Base-by-base conservation (phyloP, 2,113 vertebrate species). In the Nipponia nippon region DNA sequence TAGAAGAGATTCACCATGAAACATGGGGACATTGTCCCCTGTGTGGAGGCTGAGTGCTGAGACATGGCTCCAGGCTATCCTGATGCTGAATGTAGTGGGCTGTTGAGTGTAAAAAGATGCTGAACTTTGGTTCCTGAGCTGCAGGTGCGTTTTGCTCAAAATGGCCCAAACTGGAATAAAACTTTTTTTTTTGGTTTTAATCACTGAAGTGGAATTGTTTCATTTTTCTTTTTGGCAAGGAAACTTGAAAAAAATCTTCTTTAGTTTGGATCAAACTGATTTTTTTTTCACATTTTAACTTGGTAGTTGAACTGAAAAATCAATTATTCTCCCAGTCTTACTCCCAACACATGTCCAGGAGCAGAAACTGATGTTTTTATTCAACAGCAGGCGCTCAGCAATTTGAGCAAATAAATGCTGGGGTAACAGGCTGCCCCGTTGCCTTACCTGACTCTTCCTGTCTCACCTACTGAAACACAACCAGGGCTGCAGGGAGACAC, bases 141-240 rank as follows among this genome's bases (percentile, higher is more conserved):
- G 69, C 70, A 69, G 61, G 52, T 52, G 81, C 8, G 5, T 71
- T 76, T 84, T 75, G 9, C 44, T 92, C 59, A 42, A 58, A 94
- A 92, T 50, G 36, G 42, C 83, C 55, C 42, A 75, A 89, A 78
- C 27, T 16, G 30, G 56, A 91, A 83, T 65, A 59, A 85, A 89
- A 81, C 11, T 61, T 50, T 71, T 61, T 50, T 71, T 50, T 75
- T 91, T 79, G 61, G 9, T 96, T 96, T 92, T 91, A 95, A 95
- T 95, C 89, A 95, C 83, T 29, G 44, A 61, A 56, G 61, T 52
- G 56, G 73, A 96, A 91, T 91, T 16, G 87, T 94, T 96, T 89
- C 55, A 87, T 96, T 96, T 96, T 97, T 91, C 78, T 94, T 93
- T 94, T 85, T 95, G 89, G 73, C 70, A 96, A 91, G 70, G 53